Evolutionary conservation across 2,888 invertebrate species (phyloP).

Genomic region (Amblyjoppa fuscipennis): DNA sequence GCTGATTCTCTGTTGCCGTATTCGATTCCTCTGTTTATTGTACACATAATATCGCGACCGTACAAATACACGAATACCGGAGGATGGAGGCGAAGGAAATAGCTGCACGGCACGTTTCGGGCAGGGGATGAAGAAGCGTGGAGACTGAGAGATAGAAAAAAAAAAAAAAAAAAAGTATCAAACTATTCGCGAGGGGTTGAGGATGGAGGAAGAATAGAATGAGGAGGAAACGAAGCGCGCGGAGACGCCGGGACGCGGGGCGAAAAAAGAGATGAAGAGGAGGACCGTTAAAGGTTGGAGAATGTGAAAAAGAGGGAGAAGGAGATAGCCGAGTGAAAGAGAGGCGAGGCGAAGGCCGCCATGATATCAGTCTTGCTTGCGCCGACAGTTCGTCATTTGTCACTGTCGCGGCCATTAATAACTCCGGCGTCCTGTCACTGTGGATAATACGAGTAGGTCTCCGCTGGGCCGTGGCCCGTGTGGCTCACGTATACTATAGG

Average conservation of each 20-base stretch:
- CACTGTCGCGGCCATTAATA: conserved; percentile 85
- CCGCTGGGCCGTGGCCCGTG: conserved; percentile 75
- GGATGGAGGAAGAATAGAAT: conserved; percentile 69
- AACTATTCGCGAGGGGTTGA: conserved; percentile 69
- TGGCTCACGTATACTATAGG: conserved; percentile 76
- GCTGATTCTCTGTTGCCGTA: conserved; percentile 32
- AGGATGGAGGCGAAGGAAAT: conserved; percentile 46
- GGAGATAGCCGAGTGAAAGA: conserved; percentile 72
- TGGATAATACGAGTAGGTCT: conserved; percentile 85
- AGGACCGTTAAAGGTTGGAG: conserved; percentile 52
- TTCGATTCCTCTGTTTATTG: conserved; percentile 71
- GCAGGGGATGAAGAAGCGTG: conserved; percentile 63
- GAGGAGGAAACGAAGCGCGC: conserved; percentile 72
- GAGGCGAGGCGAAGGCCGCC: conserved; percentile 83
- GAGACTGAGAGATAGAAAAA: conserved; percentile 39
- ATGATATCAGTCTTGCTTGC: conserved; percentile 86
- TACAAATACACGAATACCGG: conserved; percentile 61
- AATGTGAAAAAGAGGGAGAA: conserved; percentile 68
- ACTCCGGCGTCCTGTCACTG: conserved; percentile 85
- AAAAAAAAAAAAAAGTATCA: conserved; percentile 63
- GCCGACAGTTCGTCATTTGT: conserved; percentile 86
- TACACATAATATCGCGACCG: conserved; percentile 64
- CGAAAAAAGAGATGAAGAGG: conserved; percentile 58
- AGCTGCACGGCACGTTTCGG: conserved; percentile 57
- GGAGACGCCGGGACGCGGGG: conserved; percentile 49